phyloP scores from a whole-genome alignment of 2,113 vertebrate genomes.

The Cathartes aura region DNA sequence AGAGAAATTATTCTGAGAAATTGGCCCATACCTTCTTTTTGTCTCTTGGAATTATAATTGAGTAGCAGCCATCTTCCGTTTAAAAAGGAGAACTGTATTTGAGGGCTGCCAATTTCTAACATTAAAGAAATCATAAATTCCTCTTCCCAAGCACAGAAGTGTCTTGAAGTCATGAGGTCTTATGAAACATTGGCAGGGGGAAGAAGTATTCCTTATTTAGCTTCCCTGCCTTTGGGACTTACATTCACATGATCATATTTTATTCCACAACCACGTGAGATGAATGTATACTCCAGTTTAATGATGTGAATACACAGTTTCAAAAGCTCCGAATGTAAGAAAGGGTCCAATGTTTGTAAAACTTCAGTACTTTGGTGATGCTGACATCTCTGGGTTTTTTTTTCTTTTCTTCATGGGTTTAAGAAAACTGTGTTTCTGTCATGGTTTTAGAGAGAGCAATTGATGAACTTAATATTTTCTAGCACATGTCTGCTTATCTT shows the following conservation, averaged over 20 bases:
- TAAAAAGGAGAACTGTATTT: not conserved
- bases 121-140: not conserved
- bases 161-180: not conserved
- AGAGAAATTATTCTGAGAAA: not conserved
- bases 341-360: not conserved
- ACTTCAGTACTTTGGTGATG: not conserved
- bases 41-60: not conserved
- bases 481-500: not conserved
- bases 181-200: not conserved
- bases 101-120: not conserved
- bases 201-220: not conserved
- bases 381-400: not conserved
- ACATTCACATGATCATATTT: not conserved
- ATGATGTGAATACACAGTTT: not conserved
- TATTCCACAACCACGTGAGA: not conserved
- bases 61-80: not conserved
- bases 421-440: not conserved
- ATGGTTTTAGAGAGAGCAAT: not conserved
- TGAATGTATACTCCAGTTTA: not conserved
- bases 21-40: not conserved
- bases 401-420: not conserved
- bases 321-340: not conserved
- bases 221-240: not conserved
- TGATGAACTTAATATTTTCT: not conserved
- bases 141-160: not conserved